Evolutionary conservation across 1,140 invertebrate species (phyloP), one percentile per base, ranked within the genome.

Genomic region (Drosophila chauvacae): DNA sequence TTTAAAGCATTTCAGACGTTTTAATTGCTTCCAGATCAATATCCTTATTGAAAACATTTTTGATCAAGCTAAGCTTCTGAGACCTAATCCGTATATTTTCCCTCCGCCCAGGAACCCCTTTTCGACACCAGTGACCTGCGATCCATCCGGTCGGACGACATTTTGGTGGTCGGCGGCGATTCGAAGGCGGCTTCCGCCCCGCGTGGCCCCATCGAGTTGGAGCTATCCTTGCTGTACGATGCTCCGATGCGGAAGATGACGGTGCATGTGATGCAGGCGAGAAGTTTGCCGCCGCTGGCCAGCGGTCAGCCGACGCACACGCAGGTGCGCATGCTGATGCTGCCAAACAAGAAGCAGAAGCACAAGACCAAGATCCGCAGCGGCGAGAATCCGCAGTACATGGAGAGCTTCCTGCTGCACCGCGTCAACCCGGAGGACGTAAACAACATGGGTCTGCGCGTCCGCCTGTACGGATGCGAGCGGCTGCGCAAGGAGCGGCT

Each of bases 341-440:
- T 98, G 58, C 98, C 98, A 0, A 96, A 96, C 76, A 98, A 98
- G 84, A 98, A 98, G 92, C 97, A 98, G 90, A 97, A 98, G 80
- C 96, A 97, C 91, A 98, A 98, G 93, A 98, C 97, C 6, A 97
- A 97, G 93, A 96, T 98, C 23, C 95, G 97, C 61, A 95, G 96
- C 68, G 97, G 97, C 3, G 96, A 97, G 80, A 97, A 96, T 88
- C 97, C 97, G 2, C 96, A 97, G 84, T 98, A 97, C 87, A 96
- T 98, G 95, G 98, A 98, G 91, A 97, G 96, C 80, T 98, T 98
- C 92, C 94, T 97, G 42, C 95, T 99, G 70, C 97, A 96, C 92
- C 96, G 97, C 91, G 97, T 98, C 42, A 97, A 97, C 93, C 97
- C 97, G 93, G 97, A 98, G 93, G 98, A 98, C 86, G 97, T 98